Conservation (phyloP, 2,797 vertebrate genomes). For the Myripristis murdjan region DNA sequence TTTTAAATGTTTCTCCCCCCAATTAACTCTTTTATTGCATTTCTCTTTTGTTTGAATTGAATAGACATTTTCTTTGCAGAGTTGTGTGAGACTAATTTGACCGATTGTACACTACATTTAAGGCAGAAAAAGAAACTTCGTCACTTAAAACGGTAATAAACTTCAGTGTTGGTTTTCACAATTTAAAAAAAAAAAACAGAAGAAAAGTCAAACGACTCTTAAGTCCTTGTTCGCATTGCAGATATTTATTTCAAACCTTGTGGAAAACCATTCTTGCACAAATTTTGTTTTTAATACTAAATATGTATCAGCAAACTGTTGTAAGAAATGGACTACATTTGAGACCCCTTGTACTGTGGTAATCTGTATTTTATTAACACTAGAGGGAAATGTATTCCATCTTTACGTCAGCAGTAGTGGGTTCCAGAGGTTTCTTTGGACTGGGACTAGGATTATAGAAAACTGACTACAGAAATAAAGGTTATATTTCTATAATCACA, state of each 20-base stretch:
- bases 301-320: conserved; percentile 63
- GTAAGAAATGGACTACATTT: conserved; percentile 54
- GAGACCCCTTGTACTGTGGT: conserved; percentile 65
- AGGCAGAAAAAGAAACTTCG: conserved; percentile 46
- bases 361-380: conserved; percentile 45
- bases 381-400: conserved; percentile 29
- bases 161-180: conserved; percentile 68
- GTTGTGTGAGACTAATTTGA: conserved; percentile 73
- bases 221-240: conserved; percentile 72
- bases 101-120: conserved; percentile 63
- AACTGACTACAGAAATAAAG: too few species aligned
- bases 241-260: conserved; percentile 83
- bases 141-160: conserved; percentile 53
- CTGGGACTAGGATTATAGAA: conserved; percentile 35
- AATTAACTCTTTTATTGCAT: conserved; percentile 55
- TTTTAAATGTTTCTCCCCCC: conserved; percentile 68
- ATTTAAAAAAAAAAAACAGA: conserved; percentile 46
- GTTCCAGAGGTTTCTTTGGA: conserved; percentile 37
- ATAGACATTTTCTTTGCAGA: conserved; percentile 44
- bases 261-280: conserved; percentile 66
- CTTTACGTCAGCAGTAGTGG: conserved; percentile 56
- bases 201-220: conserved; percentile 42
- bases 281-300: conserved; percentile 65
- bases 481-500: conserved; percentile 17
- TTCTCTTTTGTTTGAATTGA: conserved; percentile 43